A percentile compares a stretch with the other conserved stretches of the same genome.
Conservation (phyloP, 2,113 vertebrate species). For the Syngnathus typhle region DNA sequence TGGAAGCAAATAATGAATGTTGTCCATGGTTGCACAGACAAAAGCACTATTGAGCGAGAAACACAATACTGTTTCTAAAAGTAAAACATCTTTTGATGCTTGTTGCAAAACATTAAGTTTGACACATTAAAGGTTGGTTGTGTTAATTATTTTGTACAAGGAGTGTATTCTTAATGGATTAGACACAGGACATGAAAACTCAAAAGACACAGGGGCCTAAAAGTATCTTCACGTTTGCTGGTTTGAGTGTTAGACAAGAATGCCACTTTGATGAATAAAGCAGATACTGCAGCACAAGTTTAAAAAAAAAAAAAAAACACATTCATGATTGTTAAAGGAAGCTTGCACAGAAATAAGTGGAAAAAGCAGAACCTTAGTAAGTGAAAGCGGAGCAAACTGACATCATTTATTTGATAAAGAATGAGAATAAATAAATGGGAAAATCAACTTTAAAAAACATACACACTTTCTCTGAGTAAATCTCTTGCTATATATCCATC, state of each 20-base stretch:
- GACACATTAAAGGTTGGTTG: constrained; percentile 4
- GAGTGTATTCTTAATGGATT: constrained; percentile 12
- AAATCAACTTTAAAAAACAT: neutral
- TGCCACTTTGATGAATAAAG: constrained; percentile 39
- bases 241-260: constrained; percentile 4
- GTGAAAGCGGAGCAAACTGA: constrained; percentile 16
- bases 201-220: constrained; percentile 13
- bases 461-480: neutral
- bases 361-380: constrained; percentile 28
- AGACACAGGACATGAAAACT: constrained; percentile 9
- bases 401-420: constrained; percentile 21
- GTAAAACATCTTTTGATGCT: neutral
- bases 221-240: constrained; percentile 15
- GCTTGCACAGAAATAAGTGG: constrained; percentile 11
- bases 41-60: constrained; percentile 12
- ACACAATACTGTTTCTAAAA: neutral
- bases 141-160: constrained; percentile 15
- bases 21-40: constrained; percentile 21
- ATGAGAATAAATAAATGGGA: neutral
- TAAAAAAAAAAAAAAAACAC: constrained; percentile 37
- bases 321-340: constrained; percentile 42
- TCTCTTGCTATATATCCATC: neutral
- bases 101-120: neutral
- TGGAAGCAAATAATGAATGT: constrained; percentile 7
- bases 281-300: constrained; percentile 25